Conservation (phyloP, 2,797 vertebrate genomes). For the Spinibarbus caldwelli region DNA sequence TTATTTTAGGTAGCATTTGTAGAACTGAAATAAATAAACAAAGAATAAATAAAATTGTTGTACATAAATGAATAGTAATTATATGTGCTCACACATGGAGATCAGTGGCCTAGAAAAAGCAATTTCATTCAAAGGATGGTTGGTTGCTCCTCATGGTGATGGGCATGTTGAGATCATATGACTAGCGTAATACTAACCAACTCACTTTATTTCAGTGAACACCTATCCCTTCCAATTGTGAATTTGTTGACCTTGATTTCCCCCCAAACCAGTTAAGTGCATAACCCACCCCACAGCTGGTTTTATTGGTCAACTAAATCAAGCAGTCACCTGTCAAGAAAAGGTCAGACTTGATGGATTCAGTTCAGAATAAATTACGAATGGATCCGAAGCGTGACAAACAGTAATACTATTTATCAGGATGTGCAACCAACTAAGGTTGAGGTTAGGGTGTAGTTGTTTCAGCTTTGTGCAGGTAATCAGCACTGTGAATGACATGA, state of each 20-base stretch:
- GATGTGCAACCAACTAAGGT: neutral
- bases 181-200: neutral
- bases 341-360: conserved; percentile 14
- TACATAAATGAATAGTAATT: neutral
- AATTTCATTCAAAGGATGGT: neutral
- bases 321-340: neutral
- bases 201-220: neutral
- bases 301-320: conserved; percentile 11
- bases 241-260: neutral
- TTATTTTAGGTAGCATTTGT: neutral
- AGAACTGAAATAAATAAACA: neutral
- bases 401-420: neutral
- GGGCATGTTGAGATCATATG: neutral
- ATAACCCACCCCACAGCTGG: neutral
- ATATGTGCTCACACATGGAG: neutral
- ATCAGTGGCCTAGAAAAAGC: neutral
- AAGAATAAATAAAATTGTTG: neutral
- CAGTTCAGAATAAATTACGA: neutral
- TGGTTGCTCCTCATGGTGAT: neutral
- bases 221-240: neutral
- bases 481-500: too few relatives aligned
- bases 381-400: neutral
- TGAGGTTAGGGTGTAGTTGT: neutral
- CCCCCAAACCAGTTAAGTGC: neutral
- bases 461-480: neutral